Evolutionary conservation across 2,113 vertebrate genomes (phyloP).

Genomic region (Cyprinodon tularosa): DNA sequence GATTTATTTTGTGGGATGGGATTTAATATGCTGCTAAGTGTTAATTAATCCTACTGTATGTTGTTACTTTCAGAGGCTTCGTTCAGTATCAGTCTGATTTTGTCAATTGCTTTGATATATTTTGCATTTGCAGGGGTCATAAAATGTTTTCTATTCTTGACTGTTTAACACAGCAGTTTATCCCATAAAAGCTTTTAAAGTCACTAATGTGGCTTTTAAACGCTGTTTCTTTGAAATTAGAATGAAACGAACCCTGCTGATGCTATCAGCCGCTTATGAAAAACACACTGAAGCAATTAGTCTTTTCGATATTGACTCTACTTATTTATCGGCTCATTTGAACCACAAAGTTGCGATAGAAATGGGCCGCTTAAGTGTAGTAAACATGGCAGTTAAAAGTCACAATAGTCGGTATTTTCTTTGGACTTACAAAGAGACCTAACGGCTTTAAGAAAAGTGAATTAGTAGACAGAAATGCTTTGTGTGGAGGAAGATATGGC

Average conservation of each 20-base stretch:
- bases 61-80: background rate
- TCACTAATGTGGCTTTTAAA: background rate
- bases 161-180: background rate
- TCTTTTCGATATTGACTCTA: background rate
- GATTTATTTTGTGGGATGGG: background rate
- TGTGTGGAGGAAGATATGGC: background rate
- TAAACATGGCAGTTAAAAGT: background rate
- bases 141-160: background rate
- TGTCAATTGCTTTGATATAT: background rate
- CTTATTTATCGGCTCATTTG: background rate
- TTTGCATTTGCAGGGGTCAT: background rate
- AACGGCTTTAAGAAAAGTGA: background rate
- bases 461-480: background rate
- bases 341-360: background rate
- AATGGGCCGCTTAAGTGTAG: background rate
- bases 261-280: background rate
- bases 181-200: background rate
- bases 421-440: background rate
- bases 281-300: background rate
- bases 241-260: background rate
- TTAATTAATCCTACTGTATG: background rate
- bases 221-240: background rate
- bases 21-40: background rate
- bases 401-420: background rate
- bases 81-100: background rate